phyloP scores from a whole-genome alignment of 92 coral and sea anemone species.

The Blastomussa wellsi region DNA sequence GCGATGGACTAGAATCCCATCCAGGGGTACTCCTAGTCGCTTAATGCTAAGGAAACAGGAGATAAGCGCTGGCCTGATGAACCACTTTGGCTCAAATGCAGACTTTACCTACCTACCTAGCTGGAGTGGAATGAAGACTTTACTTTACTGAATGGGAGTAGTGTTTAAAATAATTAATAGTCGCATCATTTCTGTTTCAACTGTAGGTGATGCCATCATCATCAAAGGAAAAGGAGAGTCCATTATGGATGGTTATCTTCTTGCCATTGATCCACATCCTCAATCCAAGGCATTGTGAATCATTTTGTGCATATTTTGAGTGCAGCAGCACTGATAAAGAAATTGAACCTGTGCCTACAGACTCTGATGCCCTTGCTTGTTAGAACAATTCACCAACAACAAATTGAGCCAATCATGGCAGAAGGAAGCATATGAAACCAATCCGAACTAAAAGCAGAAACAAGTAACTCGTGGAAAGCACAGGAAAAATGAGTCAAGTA shows the following conservation, averaged over 20 bases:
- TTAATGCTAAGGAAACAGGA: no score
- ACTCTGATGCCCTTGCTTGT: slow-evolving; percentile 13
- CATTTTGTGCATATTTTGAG: slow-evolving; percentile 32
- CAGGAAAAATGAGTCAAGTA: neutral
- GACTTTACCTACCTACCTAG: no score
- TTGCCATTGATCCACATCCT: slow-evolving; percentile 67
- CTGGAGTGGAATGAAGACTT: no score
- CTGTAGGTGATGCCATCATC: slow-evolving; percentile 79
- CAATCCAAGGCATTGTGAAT: slow-evolving; percentile 27
- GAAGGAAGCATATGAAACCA: neutral
- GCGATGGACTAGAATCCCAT: no score
- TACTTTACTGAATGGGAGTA: neutral
- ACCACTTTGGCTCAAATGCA: no score
- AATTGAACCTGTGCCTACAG: slow-evolving; percentile 1
- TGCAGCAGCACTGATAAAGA: slow-evolving; percentile 42
- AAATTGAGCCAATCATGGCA: neutral
- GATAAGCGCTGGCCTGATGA: no score
- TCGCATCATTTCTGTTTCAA: neutral
- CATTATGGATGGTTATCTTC: slow-evolving; percentile 69
- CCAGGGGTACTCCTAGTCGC: no score
- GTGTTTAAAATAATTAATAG: neutral
- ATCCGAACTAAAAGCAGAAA: neutral
- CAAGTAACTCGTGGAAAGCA: neutral
- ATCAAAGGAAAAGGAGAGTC: slow-evolving; percentile 59
- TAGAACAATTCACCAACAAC: neutral